Evolutionary conservation across 1,140 invertebrate species (phyloP).

Genomic region (Eciton burchellii): DNA sequence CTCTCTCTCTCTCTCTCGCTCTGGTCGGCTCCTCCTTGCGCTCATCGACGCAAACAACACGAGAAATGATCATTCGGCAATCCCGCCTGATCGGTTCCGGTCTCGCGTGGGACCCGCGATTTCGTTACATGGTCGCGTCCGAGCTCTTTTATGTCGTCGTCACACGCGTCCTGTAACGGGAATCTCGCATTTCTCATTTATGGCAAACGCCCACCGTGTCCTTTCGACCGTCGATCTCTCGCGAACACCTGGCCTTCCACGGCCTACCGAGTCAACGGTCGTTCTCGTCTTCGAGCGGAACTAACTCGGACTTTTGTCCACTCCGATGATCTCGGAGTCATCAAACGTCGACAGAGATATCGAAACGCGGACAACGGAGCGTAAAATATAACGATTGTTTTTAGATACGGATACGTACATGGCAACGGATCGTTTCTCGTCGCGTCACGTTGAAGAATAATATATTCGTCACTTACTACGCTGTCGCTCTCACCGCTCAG

Average conservation of each 20-base stretch:
- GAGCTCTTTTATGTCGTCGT: constrained; percentile 67
- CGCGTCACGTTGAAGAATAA: background rate
- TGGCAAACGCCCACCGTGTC: constrained; percentile 50
- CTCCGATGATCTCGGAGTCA: background rate
- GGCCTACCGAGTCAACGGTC: background rate
- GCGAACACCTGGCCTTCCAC: constrained; percentile 60
- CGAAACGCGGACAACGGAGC: background rate
- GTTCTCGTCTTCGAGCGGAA: background rate
- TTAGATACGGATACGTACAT: background rate
- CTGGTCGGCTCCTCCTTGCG: too few relatives aligned
- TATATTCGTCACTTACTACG: background rate
- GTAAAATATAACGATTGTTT: background rate
- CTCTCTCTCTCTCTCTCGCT: background rate
- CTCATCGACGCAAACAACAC: constrained; percentile 19
- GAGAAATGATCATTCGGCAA: constrained; percentile 59
- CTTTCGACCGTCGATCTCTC: constrained; percentile 30
- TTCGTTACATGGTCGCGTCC: constrained; percentile 70
- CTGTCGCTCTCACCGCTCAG: background rate
- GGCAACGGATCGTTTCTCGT: background rate
- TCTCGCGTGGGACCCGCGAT: constrained; percentile 73
- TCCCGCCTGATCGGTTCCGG: constrained; percentile 65
- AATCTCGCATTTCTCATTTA: constrained; percentile 64
- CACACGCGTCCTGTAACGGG: constrained; percentile 57
- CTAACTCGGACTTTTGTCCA: too few relatives aligned
- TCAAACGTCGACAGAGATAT: background rate